Evolutionary conservation across 2,797 vertebrate species (phyloP).

Genomic region (Aldrovandia affinis): DNA sequence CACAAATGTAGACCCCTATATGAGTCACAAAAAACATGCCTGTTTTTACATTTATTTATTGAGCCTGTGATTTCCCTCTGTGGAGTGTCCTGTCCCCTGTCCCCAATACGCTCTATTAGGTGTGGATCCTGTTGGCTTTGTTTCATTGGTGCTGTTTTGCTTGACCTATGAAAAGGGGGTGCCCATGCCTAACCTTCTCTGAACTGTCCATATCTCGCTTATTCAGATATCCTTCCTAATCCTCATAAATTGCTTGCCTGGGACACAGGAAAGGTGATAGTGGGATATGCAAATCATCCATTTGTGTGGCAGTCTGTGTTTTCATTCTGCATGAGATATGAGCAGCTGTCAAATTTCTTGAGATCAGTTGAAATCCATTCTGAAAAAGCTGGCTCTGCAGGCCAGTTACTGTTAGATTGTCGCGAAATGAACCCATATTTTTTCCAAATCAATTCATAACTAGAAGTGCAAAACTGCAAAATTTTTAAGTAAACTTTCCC

Average conservation of each 20-base stretch:
- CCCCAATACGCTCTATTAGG: not conserved
- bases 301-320: not conserved
- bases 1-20: not conserved
- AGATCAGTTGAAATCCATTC: not conserved
- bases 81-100: not conserved
- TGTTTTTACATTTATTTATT: not conserved
- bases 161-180: not conserved
- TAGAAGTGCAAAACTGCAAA: too few relatives aligned
- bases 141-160: not conserved
- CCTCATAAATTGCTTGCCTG: not conserved
- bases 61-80: not conserved
- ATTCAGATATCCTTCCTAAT: not conserved
- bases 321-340: constrained; percentile 1
- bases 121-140: not conserved
- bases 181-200: not conserved
- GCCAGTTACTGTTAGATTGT: not conserved
- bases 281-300: constrained; percentile 5
- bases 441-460: too few relatives aligned
- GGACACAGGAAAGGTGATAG: constrained; percentile 8
- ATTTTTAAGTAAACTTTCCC: too few relatives aligned
- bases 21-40: not conserved
- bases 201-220: not conserved
- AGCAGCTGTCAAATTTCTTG: not conserved
- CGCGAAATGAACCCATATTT: not conserved
- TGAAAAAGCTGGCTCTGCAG: not conserved